Base-by-base conservation (phyloP, 2,888 invertebrate species). In the Xestobium rufovillosum region DNA sequence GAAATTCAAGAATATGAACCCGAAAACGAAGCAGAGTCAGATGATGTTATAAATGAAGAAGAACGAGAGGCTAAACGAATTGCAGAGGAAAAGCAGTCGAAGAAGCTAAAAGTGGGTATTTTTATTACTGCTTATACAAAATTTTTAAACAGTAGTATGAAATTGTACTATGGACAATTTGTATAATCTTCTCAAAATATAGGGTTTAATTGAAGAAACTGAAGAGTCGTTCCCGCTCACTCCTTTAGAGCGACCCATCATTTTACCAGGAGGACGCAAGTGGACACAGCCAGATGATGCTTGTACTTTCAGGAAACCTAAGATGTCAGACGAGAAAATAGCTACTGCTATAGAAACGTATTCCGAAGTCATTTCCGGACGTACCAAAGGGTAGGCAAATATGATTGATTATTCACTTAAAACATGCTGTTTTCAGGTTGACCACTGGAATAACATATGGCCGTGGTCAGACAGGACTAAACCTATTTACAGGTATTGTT, bases 211-310 rank as follows among this genome's bases (percentile, higher is more conserved):
- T n/a, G n/a, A n/a, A n/a, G n/a, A n/a, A n/a, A n/a, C n/a, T n/a
- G n/a, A n/a, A n/a, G n/a, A n/a, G n/a, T n/a, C 70, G 2, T 71
- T 71, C 32, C 65, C 78, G 2, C 59, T 73, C 9, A 70, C 71
- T 45, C 82, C 83, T 2, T 73, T 78, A 51, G 77, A 78, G 49
- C 70, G 83, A 38, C 83, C 86, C 4, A 65, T 86, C 27, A 77
- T 84, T 34, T 69, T 86, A 34, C 84, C 86, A 8, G 84, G 85
- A 14, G 86, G 86, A 3, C 71, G 84, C 26, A 75, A 75, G 55
- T 86, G 87, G 86, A 73, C 78, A 53, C 76, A 82, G 31, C 87
- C 91, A 2, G 80, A 87, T 56, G 88, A 89, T 55, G 83, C 89
- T 27, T 51, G 60, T 3, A 48, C 48, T 33, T 43, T 47, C 15